Evolutionary conservation across 2,113 vertebrate genomes (phyloP), one percentile per base, ranked within the genome.

Genomic region (Acinonyx jubatus): DNA sequence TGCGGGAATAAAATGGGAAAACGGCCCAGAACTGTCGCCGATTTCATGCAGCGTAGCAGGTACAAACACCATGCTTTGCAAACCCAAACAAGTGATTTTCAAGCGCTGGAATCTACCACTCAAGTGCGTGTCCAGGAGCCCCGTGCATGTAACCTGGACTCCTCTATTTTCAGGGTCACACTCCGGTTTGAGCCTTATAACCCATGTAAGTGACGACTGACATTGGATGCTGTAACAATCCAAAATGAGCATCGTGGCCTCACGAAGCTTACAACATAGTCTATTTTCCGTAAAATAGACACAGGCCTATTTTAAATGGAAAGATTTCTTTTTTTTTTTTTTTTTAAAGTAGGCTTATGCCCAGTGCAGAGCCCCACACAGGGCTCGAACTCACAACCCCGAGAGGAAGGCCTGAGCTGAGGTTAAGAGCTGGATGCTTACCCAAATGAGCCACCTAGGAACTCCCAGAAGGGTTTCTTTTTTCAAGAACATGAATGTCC

Each of bases 1-100:
- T 57, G n/a, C 38, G 41, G 79, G 65, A 91, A 1, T 23, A 73
- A 80, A 96, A 87, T 63, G 50, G 23, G 66, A 63, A 96, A 94
- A 66, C 1, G 27, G 52, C 50, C 69, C 92, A 85, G 68, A 95
- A 55, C 41, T 9, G 45, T 61, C 83, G 29, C 0, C 38, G 92
- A 66, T 12, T 63, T 25, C 74, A n/a, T 4, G 66, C 63, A 38
- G 68, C 3, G 41, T 23, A 2, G 21, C 0, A 14, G 15, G 36
- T 18, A 11, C 36, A 50, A 71, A 50, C 33, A 1, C 11, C 82
- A n/a, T 3, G 29, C 79, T 82, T 45, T 76, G 79, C 69, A 36
- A 41, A 52, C 50, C 78, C 57, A 81, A 31, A 38, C 1, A 8
- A 45, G 84, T 5, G 29, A n/a, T 33, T 83, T 52, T 36, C 19